Conservation (phyloP, 2,113 vertebrate genomes). For the Pachycephala philippinensis region DNA sequence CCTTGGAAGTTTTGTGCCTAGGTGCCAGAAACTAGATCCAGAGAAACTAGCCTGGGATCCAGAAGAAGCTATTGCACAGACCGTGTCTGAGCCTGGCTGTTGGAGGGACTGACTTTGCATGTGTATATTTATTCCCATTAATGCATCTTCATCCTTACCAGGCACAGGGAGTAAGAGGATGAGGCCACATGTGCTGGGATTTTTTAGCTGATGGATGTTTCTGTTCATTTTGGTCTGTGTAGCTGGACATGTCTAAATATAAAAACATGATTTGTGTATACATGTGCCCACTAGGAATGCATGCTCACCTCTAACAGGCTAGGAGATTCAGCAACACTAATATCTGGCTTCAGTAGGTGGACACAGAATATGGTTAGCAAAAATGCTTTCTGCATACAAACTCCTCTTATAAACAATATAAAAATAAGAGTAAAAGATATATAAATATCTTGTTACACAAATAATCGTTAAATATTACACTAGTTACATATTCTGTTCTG, state of each 20-base stretch:
- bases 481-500: background rate
- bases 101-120: background rate
- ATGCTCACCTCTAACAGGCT: background rate
- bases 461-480: background rate
- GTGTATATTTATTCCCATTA: background rate
- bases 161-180: background rate
- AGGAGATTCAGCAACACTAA: background rate
- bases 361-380: background rate
- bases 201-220: background rate
- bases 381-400: background rate
- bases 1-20: background rate
- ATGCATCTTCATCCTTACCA: background rate
- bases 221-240: background rate
- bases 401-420: background rate
- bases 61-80: background rate
- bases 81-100: accelerated
- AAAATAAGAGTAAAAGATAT: background rate
- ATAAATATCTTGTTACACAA: background rate
- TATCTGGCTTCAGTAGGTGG: background rate
- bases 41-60: background rate
- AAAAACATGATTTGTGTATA: background rate
- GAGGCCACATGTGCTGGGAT: background rate
- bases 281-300: background rate
- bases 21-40: background rate
- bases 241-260: background rate